A percentile compares a stretch with the other conserved stretches of the same genome.
Evolutionary conservation across 1,140 invertebrate species (phyloP).

Genomic region (Alviniconcha marisindica): DNA sequence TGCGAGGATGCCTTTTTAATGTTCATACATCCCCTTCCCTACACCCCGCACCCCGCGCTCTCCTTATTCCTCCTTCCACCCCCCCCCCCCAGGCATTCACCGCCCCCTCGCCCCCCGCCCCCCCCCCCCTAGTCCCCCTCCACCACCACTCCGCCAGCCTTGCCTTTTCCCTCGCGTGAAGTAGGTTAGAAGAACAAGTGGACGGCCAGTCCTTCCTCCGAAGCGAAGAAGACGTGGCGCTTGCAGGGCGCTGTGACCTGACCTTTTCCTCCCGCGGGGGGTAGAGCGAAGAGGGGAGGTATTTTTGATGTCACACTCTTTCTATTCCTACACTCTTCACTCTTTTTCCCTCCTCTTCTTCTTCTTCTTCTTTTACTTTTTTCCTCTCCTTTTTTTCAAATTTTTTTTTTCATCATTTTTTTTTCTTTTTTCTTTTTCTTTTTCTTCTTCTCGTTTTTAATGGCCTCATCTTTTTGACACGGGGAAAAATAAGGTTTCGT

Average conservation of each 20-base stretch:
- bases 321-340: neutral
- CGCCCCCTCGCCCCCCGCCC: neutral
- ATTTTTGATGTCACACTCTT: neutral
- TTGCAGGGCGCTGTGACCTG: no score
- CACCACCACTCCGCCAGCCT: neutral
- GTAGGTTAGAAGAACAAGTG: constrained; percentile 28
- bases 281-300: no score
- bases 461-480: no score
- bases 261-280: no score
- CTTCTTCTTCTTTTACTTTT: no score
- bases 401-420: no score
- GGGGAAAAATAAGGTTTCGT: no score
- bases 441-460: no score
- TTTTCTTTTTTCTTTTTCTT: no score
- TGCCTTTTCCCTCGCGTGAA: neutral
- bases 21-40: neutral
- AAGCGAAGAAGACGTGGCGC: no score
- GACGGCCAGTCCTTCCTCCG: neutral
- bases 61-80: neutral
- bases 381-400: no score
- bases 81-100: neutral
- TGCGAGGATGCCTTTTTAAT: no score
- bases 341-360: neutral
- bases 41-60: neutral
- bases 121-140: neutral